Evolutionary conservation across 2,888 invertebrate species (phyloP), one percentile per base, ranked within the genome.

Genomic region (Eubasilissa splendida): DNA sequence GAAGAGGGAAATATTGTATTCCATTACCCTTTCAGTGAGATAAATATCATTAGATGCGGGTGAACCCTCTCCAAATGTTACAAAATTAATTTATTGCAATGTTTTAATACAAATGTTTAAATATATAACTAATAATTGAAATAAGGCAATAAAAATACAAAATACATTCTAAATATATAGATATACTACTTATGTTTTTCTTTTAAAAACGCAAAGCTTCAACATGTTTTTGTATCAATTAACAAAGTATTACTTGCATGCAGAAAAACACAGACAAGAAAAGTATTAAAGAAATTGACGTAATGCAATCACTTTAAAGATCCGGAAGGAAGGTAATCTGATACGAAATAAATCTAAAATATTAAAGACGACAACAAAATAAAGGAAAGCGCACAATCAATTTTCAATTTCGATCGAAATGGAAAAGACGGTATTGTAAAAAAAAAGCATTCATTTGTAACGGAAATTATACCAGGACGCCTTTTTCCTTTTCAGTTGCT

Each of bases 391-490:
- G 22, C 22, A 22, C 22, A 22, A 22, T 22, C 22, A 22, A 22
- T 22, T 22, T 22, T 22, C 22, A 22, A 22, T 22, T 22, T 22
- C 1, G 22, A 22, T 22, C 22, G 22, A 22, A 22, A 22, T 22
- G 22, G 22, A 22, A 22, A 22, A 22, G 22, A 22, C 22, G 22
- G 22, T 22, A 22, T 22, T 22, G 22, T 22, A 22, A 12, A 22
- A 89, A 89, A 83, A 90, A 88, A 87, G 88, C 88, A 87, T 86
- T 90, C 90, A 90, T 90, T 90, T 89, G 87, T 88, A 90, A 88
- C 91, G 91, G 91, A 91, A 90, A 91, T 91, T 90, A 90, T 90
- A 90, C 90, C 90, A 90, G 90, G 90, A 90, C 88, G 89, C 89
- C 89, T 89, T 90, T 79, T 77, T 82, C 70, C 77, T 66, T 59